phyloP scores from a whole-genome alignment of 2,797 vertebrate genomes.

The Malurus leucopterus region DNA sequence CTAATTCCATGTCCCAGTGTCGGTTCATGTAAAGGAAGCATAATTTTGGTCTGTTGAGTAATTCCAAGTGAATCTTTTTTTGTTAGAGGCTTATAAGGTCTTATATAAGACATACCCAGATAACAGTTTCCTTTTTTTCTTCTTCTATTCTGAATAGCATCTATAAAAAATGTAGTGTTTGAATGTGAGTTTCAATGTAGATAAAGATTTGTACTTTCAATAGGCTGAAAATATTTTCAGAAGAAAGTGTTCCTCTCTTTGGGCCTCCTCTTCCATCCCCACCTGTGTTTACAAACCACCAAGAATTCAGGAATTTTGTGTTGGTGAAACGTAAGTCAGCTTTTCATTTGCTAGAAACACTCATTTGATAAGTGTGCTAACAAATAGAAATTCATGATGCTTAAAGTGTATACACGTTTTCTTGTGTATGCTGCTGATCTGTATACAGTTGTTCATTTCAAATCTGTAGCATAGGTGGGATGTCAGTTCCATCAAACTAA shows the following conservation, averaged over 20 bases:
- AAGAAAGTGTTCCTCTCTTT: constrained; percentile 97
- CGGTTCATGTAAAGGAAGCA: not conserved
- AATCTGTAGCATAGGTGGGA: not conserved
- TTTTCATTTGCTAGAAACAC: not conserved
- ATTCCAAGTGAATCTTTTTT: not conserved
- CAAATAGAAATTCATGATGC: not conserved
- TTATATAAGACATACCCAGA: not conserved
- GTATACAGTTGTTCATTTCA: not conserved
- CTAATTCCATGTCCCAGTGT: not conserved
- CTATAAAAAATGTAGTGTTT: not conserved
- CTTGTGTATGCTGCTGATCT: not conserved
- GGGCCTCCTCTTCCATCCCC: constrained; percentile 94
- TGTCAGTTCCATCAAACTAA: not conserved
- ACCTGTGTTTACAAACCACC: constrained; percentile 96
- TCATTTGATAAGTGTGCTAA: not conserved
- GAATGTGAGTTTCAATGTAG: not conserved
- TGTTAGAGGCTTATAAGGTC: not conserved
- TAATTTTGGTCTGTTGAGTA: not conserved
- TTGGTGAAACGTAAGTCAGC: constrained; percentile 92
- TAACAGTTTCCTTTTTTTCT: not conserved
- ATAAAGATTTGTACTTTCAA: constrained; percentile 16
- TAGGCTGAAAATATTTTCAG: constrained; percentile 98
- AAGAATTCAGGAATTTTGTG: constrained; percentile 99
- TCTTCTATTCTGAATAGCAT: not conserved
- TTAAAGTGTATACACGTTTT: not conserved